These are phyloP conservation scores for Anarhynchus alexandrinus DNA, from an alignment of 2,113 vertebrate genomes.

Conservation along the genomic window DNA sequence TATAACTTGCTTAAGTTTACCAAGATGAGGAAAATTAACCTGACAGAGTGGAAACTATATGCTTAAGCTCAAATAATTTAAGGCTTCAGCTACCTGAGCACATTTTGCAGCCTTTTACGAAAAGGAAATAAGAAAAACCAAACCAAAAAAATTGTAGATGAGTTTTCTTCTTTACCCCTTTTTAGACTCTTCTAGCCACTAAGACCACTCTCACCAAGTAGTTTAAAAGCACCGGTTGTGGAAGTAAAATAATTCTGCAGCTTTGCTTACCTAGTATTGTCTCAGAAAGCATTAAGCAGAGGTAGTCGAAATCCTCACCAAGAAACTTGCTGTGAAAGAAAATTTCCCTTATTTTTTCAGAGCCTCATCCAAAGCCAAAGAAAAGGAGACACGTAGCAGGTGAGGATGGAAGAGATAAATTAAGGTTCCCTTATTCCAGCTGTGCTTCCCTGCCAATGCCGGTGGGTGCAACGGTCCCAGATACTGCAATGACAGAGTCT, in stretches of 20 bases:
- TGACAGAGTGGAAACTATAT: background rate
- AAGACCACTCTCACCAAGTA: background rate
- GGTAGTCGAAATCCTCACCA: background rate
- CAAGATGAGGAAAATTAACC: background rate
- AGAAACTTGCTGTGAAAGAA: background rate
- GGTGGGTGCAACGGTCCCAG: background rate
- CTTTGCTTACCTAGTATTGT: background rate
- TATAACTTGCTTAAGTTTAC: background rate
- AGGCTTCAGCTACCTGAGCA: background rate
- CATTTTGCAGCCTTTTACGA: background rate
- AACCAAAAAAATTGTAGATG: accelerated
- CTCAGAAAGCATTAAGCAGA: background rate
- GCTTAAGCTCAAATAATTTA: background rate
- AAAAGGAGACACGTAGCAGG: background rate
- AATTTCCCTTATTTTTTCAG: background rate
- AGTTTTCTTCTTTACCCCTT: background rate
- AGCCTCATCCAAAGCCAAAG: background rate
- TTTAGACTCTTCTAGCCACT: background rate
- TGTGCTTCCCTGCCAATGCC: background rate
- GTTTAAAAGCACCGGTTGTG: background rate
- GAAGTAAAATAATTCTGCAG: background rate
- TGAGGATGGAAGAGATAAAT: background rate
- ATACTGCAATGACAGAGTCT: background rate
- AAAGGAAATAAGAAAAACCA: background rate
- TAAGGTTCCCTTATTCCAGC: background rate